A percentile compares a stretch with the other conserved stretches of the same genome.
phyloP scores from a whole-genome alignment of 2,888 invertebrate species.

The Epinotia bilunana region DNA sequence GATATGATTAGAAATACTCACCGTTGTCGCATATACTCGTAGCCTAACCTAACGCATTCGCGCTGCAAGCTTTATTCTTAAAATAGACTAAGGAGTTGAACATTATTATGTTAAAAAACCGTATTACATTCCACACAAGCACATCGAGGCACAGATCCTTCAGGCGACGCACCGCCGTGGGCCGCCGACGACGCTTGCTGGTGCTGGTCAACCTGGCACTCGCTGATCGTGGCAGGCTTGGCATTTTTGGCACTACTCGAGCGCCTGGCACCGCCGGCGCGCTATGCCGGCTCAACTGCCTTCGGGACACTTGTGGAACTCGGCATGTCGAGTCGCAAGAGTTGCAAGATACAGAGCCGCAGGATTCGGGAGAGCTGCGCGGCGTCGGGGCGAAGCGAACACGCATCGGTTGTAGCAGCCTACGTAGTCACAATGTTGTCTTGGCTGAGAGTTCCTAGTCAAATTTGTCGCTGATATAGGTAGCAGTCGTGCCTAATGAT shows the following conservation, averaged over 20 bases:
- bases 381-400: constrained; percentile 76
- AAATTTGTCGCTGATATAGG: background rate
- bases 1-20: constrained; percentile 2
- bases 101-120: constrained; percentile 31
- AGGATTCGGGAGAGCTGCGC: constrained; percentile 61
- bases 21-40: background rate
- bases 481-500: no score
- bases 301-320: constrained; percentile 42
- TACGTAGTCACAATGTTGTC: background rate
- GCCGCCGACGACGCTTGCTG: constrained; percentile 65
- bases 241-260: constrained; percentile 45
- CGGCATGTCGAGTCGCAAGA: constrained; percentile 50
- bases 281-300: constrained; percentile 56
- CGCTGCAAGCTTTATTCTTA: constrained; percentile 6
- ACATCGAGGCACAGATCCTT: constrained; percentile 84
- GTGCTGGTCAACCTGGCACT: constrained; percentile 51
- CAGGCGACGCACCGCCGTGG: constrained; percentile 72
- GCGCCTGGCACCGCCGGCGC: constrained; percentile 49
- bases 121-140: constrained; percentile 82
- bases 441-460: background rate
- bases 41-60: background rate
- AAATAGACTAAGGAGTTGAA: constrained; percentile 19
- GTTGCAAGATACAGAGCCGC: constrained; percentile 48
- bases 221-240: constrained; percentile 49
- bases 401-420: constrained; percentile 59